A percentile compares a stretch with the other conserved stretches of the same genome.
These are phyloP conservation scores for Bothrops jararaca DNA, from an alignment of 2,113 vertebrate genomes.

Conservation along the genomic window DNA sequence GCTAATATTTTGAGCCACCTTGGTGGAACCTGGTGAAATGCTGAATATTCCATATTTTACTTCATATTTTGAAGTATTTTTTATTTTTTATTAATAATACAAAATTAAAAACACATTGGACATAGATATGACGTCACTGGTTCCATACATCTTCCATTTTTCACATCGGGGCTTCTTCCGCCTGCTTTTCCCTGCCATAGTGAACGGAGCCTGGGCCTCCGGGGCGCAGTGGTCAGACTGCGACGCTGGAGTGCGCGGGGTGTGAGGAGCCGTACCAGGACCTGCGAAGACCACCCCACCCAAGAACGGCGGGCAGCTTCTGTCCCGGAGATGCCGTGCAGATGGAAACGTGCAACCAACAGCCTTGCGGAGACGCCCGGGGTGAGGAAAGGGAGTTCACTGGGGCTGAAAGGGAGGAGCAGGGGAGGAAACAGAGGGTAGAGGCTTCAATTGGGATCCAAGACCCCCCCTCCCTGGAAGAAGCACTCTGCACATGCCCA, in stretches of 20 bases:
- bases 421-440: background rate
- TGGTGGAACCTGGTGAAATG: background rate
- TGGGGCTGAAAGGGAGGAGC: rapidly evolving
- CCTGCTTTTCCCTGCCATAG: slow-evolving; percentile 47
- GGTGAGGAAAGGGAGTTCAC: background rate
- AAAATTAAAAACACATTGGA: too few species aligned
- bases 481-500: background rate
- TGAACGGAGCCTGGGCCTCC: slow-evolving; percentile 77
- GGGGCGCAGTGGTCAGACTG: slow-evolving; percentile 82
- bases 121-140: too few species aligned
- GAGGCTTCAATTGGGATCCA: rapidly evolving
- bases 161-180: rapidly evolving
- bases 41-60: too few species aligned
- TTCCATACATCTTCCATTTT: too few species aligned
- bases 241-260: slow-evolving; percentile 77
- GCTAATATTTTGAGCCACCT: too few species aligned
- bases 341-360: slow-evolving; percentile 76
- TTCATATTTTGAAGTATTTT: too few species aligned
- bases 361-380: slow-evolving; percentile 66
- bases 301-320: slow-evolving; percentile 79
- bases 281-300: slow-evolving; percentile 81
- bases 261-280: slow-evolving; percentile 69
- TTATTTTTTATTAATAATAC: too few species aligned
- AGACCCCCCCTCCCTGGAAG: rapidly evolving
- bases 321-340: slow-evolving; percentile 78